Evolutionary conservation across 2,113 vertebrate species (phyloP), one percentile per base, ranked within the genome.

Genomic region (Phoxinus phoxinus): DNA sequence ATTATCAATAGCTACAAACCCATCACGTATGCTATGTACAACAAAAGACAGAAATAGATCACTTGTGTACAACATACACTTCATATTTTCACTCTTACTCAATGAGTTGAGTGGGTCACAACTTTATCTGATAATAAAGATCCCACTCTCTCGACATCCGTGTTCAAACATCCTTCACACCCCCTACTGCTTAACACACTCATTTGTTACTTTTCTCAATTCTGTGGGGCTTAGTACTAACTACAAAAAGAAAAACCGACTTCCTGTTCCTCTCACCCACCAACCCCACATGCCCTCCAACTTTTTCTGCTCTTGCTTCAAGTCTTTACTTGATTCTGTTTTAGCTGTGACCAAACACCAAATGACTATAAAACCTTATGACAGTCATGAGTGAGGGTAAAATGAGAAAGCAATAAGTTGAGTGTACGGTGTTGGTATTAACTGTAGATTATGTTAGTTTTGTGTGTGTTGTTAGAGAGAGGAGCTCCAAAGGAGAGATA

Each of bases 401-500:
- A 44, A 44, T n/a, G 4, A 72, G 21, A 13, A 21, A 1, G 35
- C 21, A 44, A 5, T 41, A 4, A 72, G 35, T 12, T 2, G 35
- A 30, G 48, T 23, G 74, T 32, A 76, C n/a, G 10, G 30, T 37
- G 53, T 17, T 78, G 7, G 11, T 19, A 77, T 53, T 2, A 77
- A 13, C 7, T 7, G 6, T 37, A 58, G 5, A 13, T 72, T 48
- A 23, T 56, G n/a, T 48, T 23, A 6, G 72, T 44, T 53, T 23
- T 46, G n/a, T 35, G 30, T 19, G 59, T 76, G 48, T 69, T 19
- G 59, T 77, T 48, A 35, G 74, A 56, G 53, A 41, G 13, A 27
- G 53, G 32, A 63, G 75, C 21, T 17, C 27, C 41, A 27, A 44
- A 41, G 10, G 53, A 81, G 81, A 72, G 11, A 71, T 90, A 92